phyloP scores from a whole-genome alignment of 1,140 invertebrate genomes.

The Forficula auricularia region DNA sequence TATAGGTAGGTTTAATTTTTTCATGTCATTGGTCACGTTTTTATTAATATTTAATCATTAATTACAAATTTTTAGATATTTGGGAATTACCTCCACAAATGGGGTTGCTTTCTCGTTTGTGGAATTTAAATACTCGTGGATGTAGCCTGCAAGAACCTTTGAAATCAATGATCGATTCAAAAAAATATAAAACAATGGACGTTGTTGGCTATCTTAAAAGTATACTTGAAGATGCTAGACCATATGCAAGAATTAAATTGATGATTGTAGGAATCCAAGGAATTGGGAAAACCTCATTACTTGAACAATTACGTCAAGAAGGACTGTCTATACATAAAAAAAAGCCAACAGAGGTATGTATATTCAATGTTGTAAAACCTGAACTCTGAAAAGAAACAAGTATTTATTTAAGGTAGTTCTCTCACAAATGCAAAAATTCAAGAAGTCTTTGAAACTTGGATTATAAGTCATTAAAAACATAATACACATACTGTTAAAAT shows the following conservation, averaged over 20 bases:
- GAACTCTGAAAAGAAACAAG: no score
- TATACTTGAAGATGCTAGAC: constrained; percentile 73
- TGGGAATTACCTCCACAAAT: constrained; percentile 81
- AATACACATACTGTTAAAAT: no score
- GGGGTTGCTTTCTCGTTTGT: constrained; percentile 78
- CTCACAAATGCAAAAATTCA: no score
- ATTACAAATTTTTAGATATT: constrained; percentile 36
- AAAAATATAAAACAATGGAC: constrained; percentile 90
- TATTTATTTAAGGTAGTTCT: no score
- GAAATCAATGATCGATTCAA: constrained; percentile 78
- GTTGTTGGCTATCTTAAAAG: constrained; percentile 89
- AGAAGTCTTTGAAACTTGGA: no score
- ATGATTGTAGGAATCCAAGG: constrained; percentile 94
- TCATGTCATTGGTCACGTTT: neutral
- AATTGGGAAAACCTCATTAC: constrained; percentile 82
- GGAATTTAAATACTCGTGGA: constrained; percentile 86
- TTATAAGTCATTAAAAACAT: no score
- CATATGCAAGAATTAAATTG: constrained; percentile 89
- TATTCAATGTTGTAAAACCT: neutral
- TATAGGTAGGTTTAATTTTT: constrained; percentile 30
- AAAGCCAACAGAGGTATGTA: constrained; percentile 49
- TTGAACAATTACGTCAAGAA: constrained; percentile 74
- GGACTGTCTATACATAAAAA: constrained; percentile 56
- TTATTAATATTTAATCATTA: neutral
- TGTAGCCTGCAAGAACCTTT: constrained; percentile 79